Evolutionary conservation across 2,888 invertebrate species (phyloP), one percentile per base, ranked within the genome.

Genomic region (Nomada ferruginata): DNA sequence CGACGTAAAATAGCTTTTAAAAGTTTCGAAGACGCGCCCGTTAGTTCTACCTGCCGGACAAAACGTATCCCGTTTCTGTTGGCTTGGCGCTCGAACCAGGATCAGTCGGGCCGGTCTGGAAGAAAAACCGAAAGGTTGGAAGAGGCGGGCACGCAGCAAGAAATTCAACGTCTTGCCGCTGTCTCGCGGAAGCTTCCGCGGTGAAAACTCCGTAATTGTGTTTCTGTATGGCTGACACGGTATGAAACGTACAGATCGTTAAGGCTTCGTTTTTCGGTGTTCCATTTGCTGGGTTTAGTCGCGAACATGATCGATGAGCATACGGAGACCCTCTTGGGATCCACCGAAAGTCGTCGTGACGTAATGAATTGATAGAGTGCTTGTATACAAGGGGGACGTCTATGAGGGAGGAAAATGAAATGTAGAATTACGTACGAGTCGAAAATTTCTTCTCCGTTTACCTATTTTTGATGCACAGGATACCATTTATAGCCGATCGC

Each of bases 301-400:
- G 78, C 65, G 44, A 78, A 74, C 80, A 85, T 87, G 88, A 87
- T 87, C 87, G 87, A 87, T 88, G 83, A 50, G 63, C 69, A 59
- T 55, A 73, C 73, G 77, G 79, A 79, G 57, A 70, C 64, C 57
- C 83, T 65, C 69, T 61, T 47, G 79, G 85, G 85, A 80, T 76
- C 71, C 71, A 53, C 68, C 55, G 73, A 85, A 87, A 86, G 53
- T 42, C 29, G 53, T 63, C 61, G 9, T 70, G 64, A 64, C 69
- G 42, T 85, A 85, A 87, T 85, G 77, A 88, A 87, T 85, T 88
- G 87, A 87, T 87, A 87, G 87, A 83, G 80, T 74, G 76, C 76
- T 76, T 69, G 20, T 66, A 42, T 61, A 65, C 55, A 57, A 69
- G 55, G 65, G 59, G 59, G 53, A 47, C 29, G 57, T 44, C 15